Evolutionary conservation across 2,888 invertebrate species (phyloP), one percentile per base, ranked within the genome.

Genomic region (Diadromus collaris): DNA sequence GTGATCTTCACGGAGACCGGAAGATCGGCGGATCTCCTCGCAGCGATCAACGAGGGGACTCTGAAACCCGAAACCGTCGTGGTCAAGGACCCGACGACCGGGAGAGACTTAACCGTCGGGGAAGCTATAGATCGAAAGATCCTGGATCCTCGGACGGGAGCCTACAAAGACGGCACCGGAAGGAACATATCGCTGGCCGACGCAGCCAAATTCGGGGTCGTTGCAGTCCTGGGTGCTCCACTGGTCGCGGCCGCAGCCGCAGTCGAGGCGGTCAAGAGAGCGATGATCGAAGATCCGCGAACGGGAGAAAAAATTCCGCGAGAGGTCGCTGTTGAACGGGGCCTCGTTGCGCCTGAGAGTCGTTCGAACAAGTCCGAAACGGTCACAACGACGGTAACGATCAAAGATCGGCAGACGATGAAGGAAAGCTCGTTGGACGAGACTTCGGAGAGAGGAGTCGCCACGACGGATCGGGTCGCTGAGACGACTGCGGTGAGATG

Each of bases 221-320:
- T 97, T 6, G 93, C 93, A 16, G 95, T 97, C 10, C 89, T 94
- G 63, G 97, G 96, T 54, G 94, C 95, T 9, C 96, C 97, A 1
- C 90, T 96, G 67, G 93, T 95, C 6, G 95, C 95, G 6, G 94
- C 95, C 1, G 94, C 95, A 75, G 94, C 94, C 83, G 93, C 95
- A 0, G 93, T 95, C 72, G 94, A 95, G 89, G 93, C 94, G 0
- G 93, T 95, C 5, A 91, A 90, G 78, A 89, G 88, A 82, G 92
- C 93, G 4, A 94, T 95, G 92, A 93, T 95, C 16, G 92, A 94
- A 72, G 97, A 98, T 90, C 97, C 97, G 0, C 94, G 93, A 84
- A 95, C 96, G 1, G 97, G 96, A 3, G 94, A 96, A 88, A 94
- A 95, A 87, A 92, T 97, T 82, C 95, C 96, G 1, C 93, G 96